Conservation (phyloP, 2,888 invertebrate species). For the Acrobasis suavella region DNA sequence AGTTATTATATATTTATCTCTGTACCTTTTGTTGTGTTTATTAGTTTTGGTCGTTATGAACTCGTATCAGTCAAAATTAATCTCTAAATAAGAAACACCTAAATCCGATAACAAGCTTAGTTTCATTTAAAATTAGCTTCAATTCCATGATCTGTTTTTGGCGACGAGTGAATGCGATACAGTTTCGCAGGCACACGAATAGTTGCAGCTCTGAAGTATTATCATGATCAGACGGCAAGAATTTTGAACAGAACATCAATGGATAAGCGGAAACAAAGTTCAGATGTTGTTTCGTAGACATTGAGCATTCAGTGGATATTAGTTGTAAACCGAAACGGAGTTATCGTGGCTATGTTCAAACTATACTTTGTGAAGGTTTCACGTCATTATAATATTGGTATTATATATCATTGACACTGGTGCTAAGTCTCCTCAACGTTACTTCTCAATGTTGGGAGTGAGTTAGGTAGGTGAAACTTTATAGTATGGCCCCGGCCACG, state of each 20-base stretch:
- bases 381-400: too few relatives aligned
- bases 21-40: too few relatives aligned
- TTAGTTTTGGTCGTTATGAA: too few relatives aligned
- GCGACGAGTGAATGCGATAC: not conserved
- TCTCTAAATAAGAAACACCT: too few relatives aligned
- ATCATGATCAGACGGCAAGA: slow-evolving; percentile 16
- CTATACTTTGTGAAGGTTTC: not conserved
- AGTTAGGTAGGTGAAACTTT: too few relatives aligned
- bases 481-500: too few relatives aligned
- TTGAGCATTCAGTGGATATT: not conserved
- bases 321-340: not conserved
- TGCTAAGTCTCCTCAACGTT: too few relatives aligned
- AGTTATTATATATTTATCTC: too few relatives aligned
- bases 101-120: too few relatives aligned
- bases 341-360: not conserved
- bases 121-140: not conserved
- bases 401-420: too few relatives aligned
- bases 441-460: too few relatives aligned
- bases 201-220: slow-evolving; percentile 13
- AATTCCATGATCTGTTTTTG: not conserved
- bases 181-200: slow-evolving; percentile 7
- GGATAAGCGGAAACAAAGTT: slow-evolving; percentile 12
- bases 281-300: slow-evolving; percentile 5
- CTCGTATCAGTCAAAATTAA: too few relatives aligned
- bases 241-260: slow-evolving; percentile 17